Conservation (phyloP, 2,888 invertebrate species). For the Orchesellides sinensis region DNA sequence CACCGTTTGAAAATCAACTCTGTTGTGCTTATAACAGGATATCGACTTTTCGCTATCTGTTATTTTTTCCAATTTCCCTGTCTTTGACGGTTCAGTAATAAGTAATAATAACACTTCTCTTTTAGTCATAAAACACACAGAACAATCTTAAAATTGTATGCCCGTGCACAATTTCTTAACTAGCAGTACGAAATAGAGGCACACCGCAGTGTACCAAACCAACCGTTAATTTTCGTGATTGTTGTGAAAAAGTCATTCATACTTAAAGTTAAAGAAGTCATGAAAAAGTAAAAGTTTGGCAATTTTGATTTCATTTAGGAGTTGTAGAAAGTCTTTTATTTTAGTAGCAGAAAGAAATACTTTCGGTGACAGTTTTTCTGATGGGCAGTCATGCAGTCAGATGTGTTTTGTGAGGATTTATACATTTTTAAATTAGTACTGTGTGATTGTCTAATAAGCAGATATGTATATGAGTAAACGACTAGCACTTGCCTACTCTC, state of each 20-base stretch:
- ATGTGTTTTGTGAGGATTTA: no score
- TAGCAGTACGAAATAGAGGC: no score
- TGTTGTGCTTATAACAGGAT: background rate
- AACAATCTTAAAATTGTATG: no score
- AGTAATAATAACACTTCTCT: no score
- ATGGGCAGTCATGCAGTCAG: constrained; percentile 17
- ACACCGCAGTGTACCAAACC: background rate
- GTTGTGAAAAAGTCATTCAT: constrained; percentile 4
- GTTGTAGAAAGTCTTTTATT: constrained; percentile 21
- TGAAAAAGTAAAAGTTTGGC: constrained; percentile 35
- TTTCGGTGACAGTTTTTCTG: constrained; percentile 42
- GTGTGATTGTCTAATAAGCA: no score
- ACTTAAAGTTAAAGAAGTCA: constrained; percentile 24
- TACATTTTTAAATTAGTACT: no score
- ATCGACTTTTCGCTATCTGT: background rate
- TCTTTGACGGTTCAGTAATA: constrained; percentile 17
- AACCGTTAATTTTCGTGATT: constrained; percentile 3
- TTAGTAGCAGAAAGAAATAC: constrained; percentile 13
- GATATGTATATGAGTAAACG: no score
- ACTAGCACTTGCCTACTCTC: no score
- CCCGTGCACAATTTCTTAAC: no score
- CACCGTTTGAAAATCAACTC: constrained; percentile 28
- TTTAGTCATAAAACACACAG: no score
- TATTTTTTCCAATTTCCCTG: constrained; percentile 13
- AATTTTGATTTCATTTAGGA: constrained; percentile 35